A percentile compares a stretch with the other conserved stretches of the same genome.
These are phyloP conservation scores for Sitta europaea DNA, from an alignment of 2,113 vertebrate genomes.

Conservation along the genomic window DNA sequence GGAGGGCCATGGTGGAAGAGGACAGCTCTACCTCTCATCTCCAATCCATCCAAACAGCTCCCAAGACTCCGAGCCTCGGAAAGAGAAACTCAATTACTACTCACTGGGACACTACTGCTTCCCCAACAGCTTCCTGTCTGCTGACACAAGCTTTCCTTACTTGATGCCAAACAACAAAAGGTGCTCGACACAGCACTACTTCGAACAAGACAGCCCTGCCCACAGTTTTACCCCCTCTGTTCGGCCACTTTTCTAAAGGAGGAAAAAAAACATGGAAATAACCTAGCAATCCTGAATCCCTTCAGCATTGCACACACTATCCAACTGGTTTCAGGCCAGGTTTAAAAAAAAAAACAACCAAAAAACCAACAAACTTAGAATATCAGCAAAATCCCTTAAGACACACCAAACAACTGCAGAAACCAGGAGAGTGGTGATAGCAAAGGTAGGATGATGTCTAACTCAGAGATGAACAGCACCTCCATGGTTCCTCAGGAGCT, in stretches of 20 bases:
- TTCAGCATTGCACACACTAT: neutral
- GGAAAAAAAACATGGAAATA: neutral
- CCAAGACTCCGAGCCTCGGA: neutral
- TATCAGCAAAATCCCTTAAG: neutral
- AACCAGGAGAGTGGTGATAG: neutral
- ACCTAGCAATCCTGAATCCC: neutral
- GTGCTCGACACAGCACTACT: neutral
- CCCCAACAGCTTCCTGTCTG: neutral
- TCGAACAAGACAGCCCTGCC: neutral
- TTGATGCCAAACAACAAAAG: fast-evolving
- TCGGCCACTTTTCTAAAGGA: too few species aligned
- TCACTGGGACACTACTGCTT: neutral
- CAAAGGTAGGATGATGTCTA: neutral
- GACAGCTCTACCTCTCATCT: neutral
- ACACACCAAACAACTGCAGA: neutral
- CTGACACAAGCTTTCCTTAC: neutral
- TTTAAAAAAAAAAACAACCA: neutral
- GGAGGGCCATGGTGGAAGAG: too few species aligned
- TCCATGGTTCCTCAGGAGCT: too few species aligned
- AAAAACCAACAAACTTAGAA: too few species aligned
- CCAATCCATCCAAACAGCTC: neutral
- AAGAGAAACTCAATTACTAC: neutral
- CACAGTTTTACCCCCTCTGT: fast-evolving
- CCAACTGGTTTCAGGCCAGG: neutral
- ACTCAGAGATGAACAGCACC: neutral